These are phyloP conservation scores for Emydoidea blandingii DNA, from an alignment of 2,797 vertebrate species.

Conservation along the genomic window DNA sequence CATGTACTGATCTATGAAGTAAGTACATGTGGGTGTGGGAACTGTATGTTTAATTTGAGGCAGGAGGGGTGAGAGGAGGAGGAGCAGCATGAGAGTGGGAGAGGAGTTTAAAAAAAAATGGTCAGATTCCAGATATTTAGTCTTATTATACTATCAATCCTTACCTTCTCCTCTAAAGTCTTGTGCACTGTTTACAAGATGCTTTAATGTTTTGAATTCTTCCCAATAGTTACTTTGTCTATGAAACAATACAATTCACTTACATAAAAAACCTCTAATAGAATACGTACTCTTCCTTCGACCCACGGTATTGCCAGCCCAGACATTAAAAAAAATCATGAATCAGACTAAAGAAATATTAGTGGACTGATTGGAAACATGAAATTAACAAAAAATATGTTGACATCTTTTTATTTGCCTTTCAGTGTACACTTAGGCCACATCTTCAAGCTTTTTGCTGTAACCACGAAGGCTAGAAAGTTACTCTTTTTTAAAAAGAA, in stretches of 20 bases:
- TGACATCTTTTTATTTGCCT: background rate
- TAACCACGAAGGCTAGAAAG: background rate
- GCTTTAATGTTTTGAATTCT: background rate
- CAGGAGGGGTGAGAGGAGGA: background rate
- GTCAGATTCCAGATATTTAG: background rate
- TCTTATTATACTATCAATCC: background rate
- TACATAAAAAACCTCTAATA: background rate
- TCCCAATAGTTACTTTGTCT: background rate
- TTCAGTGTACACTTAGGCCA: background rate
- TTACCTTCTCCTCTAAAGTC: background rate
- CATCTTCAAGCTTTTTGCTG: background rate
- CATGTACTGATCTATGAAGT: no score
- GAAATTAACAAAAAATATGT: background rate
- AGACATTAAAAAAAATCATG: background rate
- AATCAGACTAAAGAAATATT: background rate
- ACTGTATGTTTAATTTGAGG: background rate
- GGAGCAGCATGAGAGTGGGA: background rate
- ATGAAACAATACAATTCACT: no score
- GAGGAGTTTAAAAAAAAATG: background rate
- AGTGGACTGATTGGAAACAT: background rate
- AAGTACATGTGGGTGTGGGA: no score
- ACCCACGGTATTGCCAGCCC: background rate
- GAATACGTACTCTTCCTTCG: background rate
- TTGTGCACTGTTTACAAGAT: background rate
- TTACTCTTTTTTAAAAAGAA: background rate